A percentile compares a stretch with the other conserved stretches of the same genome.
Evolutionary conservation across 2,797 vertebrate genomes (phyloP).

Genomic region (Lithobates pipiens): DNA sequence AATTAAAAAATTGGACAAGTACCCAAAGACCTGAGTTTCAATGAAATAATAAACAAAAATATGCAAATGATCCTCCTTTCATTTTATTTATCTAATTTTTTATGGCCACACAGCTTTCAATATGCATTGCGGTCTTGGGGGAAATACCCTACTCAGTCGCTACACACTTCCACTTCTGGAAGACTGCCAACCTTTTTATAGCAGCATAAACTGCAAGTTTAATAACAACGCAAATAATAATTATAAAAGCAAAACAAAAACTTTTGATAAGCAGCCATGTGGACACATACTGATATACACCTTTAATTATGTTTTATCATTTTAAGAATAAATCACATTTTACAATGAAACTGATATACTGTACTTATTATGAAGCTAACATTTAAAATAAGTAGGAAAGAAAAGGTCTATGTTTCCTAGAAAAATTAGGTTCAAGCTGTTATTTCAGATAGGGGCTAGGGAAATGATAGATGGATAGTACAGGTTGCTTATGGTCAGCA

Average conservation of each 20-base stretch:
- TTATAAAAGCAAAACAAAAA: background rate
- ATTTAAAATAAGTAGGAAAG: no score
- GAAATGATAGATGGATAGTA: no score
- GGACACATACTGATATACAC: background rate
- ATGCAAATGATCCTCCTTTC: background rate
- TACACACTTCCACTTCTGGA: constrained; percentile 18
- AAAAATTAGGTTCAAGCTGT: no score
- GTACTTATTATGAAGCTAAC: no score
- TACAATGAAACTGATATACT: background rate
- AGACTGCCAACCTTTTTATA: constrained; percentile 26
- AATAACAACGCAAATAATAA: constrained; percentile 46
- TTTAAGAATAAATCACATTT: background rate
- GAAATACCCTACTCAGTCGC: constrained; percentile 10
- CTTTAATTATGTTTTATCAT: constrained; percentile 12
- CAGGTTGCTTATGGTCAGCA: no score
- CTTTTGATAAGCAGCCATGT: constrained; percentile 27
- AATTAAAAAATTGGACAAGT: no score
- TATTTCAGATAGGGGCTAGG: no score
- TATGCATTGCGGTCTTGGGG: constrained; percentile 13
- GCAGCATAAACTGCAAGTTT: constrained; percentile 18
- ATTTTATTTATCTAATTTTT: constrained; percentile 7
- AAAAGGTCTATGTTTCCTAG: no score
- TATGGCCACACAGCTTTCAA: constrained; percentile 1
- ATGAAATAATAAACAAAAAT: background rate
- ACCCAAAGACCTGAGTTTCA: no score